Conservation (phyloP, 2,888 invertebrate species). For the Yponomeuta plumbellus region DNA sequence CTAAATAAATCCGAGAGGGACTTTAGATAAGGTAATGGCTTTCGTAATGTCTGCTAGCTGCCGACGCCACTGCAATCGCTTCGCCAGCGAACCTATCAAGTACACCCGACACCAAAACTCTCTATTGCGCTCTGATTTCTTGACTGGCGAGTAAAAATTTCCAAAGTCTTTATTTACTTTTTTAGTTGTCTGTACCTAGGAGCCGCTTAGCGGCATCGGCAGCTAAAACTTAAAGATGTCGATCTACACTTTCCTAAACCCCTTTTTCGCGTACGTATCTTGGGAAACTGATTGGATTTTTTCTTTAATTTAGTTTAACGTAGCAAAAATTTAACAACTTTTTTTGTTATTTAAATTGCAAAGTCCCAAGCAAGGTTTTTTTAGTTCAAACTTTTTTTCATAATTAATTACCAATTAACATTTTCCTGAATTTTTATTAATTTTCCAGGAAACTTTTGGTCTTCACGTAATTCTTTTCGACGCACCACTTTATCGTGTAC, state of each 20-base stretch:
- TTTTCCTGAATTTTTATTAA: too few species aligned
- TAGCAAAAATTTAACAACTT: too few species aligned
- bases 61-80: slow-evolving; percentile 68
- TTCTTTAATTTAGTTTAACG: too few species aligned
- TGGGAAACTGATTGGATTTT: too few species aligned
- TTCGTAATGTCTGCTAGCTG: slow-evolving; percentile 71
- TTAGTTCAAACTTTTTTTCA: too few species aligned
- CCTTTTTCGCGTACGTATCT: neutral
- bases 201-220: neutral
- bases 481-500: too few species aligned
- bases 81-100: slow-evolving; percentile 48
- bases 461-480: too few species aligned
- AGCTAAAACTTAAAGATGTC: slow-evolving; percentile 6
- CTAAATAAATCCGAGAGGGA: slow-evolving; percentile 76
- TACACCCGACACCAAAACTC: slow-evolving; percentile 29
- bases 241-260: slow-evolving; percentile 10
- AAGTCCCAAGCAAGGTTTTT: too few species aligned
- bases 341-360: too few species aligned
- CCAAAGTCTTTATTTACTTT: neutral
- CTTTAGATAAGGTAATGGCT: slow-evolving; percentile 77
- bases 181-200: neutral
- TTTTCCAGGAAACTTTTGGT: too few species aligned
- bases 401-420: too few species aligned
- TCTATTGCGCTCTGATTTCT: too few species aligned
- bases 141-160: neutral